Evolutionary conservation across 2,797 vertebrate species (phyloP).

Genomic region (Chelon auratus): DNA sequence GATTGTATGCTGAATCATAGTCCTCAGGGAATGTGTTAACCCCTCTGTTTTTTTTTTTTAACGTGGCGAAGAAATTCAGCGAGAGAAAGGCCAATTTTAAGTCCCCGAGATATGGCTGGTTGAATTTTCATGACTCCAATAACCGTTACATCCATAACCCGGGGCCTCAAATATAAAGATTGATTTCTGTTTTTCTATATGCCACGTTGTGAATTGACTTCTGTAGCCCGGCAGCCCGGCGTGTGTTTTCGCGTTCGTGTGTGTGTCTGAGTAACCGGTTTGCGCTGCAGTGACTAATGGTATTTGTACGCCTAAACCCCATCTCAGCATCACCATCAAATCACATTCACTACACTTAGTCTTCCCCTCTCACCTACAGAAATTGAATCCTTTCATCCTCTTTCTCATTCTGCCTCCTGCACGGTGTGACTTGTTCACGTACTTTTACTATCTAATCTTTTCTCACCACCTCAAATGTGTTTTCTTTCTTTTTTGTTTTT

Average conservation of each 20-base stretch:
- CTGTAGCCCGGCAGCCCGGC: slow-evolving; percentile 11
- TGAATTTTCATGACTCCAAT: slow-evolving; percentile 40
- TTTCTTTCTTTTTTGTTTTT: slow-evolving; percentile 26
- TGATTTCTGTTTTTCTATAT: slow-evolving; percentile 49
- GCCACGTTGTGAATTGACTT: slow-evolving; percentile 42
- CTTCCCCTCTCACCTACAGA: slow-evolving; percentile 58
- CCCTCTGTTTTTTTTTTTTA: slow-evolving; percentile 24
- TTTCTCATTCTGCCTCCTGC: slow-evolving; percentile 37
- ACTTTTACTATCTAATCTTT: slow-evolving; percentile 71
- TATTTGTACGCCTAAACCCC: slow-evolving; percentile 79
- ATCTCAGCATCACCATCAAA: slow-evolving; percentile 78
- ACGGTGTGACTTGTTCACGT: slow-evolving; percentile 65
- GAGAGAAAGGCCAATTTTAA: slow-evolving; percentile 30
- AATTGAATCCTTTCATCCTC: slow-evolving; percentile 70
- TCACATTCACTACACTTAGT: slow-evolving; percentile 79
- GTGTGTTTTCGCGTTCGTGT: slow-evolving; percentile 8
- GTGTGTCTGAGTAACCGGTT: slow-evolving; percentile 66
- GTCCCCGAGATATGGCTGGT: slow-evolving; percentile 33
- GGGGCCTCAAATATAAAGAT: slow-evolving; percentile 39
- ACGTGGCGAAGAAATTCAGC: slow-evolving; percentile 2
- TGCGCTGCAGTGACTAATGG: slow-evolving; percentile 80
- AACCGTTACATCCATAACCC: slow-evolving; percentile 39
- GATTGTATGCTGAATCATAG: slow-evolving; percentile 10
- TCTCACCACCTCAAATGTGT: slow-evolving; percentile 39
- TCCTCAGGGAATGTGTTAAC: slow-evolving; percentile 37